Conservation (phyloP, 2,888 invertebrate genomes). For the Drosophila macrothrix region DNA sequence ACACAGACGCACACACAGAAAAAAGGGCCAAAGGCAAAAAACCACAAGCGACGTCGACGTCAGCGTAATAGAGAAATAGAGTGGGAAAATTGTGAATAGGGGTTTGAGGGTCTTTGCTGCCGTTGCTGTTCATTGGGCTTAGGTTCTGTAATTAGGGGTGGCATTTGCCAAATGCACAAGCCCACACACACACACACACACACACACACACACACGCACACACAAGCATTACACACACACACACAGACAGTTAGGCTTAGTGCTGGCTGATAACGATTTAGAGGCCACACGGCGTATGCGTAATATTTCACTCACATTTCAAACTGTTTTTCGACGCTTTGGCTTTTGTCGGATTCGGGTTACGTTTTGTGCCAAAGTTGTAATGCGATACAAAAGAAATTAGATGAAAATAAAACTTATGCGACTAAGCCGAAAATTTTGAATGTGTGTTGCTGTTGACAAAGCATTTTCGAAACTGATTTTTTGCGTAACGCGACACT, state of each 20-base stretch:
- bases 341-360: slow-evolving; percentile 1
- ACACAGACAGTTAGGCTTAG: slow-evolving; percentile 21
- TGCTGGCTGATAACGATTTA: slow-evolving; percentile 36
- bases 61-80: slow-evolving; percentile 78
- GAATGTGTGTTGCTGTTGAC: slow-evolving; percentile 83
- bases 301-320: slow-evolving; percentile 51
- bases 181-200: slow-evolving; percentile 9
- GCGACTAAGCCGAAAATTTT: slow-evolving; percentile 82
- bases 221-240: slow-evolving; percentile 9
- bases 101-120: slow-evolving; percentile 14
- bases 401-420: slow-evolving; percentile 72
- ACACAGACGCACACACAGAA: not conserved
- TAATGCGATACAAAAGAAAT: slow-evolving; percentile 52
- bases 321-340: slow-evolving; percentile 4
- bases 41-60: slow-evolving; percentile 68
- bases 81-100: slow-evolving; percentile 39
- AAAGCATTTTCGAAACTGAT: slow-evolving; percentile 84
- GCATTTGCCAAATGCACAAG: slow-evolving; percentile 38
- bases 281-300: slow-evolving; percentile 46
- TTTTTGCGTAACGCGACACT: slow-evolving; percentile 61
- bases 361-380: slow-evolving; percentile 54
- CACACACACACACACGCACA: slow-evolving; percentile 6
- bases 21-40: slow-evolving; percentile 26
- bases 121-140: slow-evolving; percentile 24
- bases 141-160: slow-evolving; percentile 65